These are phyloP conservation scores for Sapayoa aenigma DNA, from an alignment of 2,113 vertebrate species.

Conservation along the genomic window DNA sequence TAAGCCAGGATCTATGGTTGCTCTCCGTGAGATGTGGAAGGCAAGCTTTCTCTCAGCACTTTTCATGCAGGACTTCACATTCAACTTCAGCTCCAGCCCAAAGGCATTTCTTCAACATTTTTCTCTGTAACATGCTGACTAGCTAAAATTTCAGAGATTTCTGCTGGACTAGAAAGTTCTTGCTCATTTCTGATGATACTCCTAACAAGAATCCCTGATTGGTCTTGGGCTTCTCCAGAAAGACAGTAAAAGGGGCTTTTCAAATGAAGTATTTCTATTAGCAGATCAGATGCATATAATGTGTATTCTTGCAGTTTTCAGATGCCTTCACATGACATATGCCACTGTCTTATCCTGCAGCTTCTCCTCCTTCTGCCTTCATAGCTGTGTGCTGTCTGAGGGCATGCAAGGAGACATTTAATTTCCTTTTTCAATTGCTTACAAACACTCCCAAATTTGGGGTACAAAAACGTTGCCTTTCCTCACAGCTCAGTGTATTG, in stretches of 20 bases:
- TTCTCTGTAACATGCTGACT: not conserved
- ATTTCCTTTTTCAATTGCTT: not conserved
- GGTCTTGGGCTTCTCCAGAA: not conserved
- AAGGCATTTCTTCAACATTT: not conserved
- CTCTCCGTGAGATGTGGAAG: accelerated
- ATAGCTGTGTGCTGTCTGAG: not conserved
- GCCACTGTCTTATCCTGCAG: not conserved
- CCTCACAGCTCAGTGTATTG: not conserved
- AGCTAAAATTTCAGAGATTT: not conserved
- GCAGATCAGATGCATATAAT: not conserved
- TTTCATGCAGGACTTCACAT: not conserved
- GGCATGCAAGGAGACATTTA: not conserved
- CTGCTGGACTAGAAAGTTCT: not conserved
- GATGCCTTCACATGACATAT: not conserved
- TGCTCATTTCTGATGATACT: not conserved
- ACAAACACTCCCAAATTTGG: not conserved
- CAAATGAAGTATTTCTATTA: not conserved
- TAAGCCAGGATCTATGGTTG: accelerated
- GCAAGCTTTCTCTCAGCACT: not conserved
- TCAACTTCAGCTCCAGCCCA: not conserved
- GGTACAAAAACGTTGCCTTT: not conserved
- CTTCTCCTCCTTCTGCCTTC: not conserved
- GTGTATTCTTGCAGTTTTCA: not conserved
- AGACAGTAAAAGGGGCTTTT: too few species aligned
- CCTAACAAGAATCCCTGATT: not conserved